A percentile compares a stretch with the other conserved stretches of the same genome.
Conservation (phyloP, 2,113 vertebrate species). For the Balaenoptera acutorostrata region DNA sequence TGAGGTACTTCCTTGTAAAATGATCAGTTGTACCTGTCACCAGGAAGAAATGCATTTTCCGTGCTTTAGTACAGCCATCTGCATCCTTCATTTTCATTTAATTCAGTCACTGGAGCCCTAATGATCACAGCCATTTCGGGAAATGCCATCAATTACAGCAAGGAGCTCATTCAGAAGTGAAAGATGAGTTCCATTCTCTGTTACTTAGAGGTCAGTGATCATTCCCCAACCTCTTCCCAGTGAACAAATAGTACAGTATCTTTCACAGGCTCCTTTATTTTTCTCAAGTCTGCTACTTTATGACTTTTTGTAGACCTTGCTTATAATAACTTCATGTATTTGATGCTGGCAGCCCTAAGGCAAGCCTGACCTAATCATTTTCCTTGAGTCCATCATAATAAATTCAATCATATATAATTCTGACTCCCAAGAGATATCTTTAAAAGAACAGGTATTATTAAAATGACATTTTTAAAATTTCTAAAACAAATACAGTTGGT, state of each 20-base stretch:
- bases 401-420: constrained; percentile 35
- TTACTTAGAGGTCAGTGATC: constrained; percentile 70
- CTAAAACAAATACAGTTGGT: not conserved
- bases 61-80: constrained; percentile 69
- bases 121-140: constrained; percentile 71
- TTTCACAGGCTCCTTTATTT: constrained; percentile 62
- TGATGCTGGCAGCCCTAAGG: constrained; percentile 42
- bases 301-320: constrained; percentile 57
- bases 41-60: constrained; percentile 72
- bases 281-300: constrained; percentile 60
- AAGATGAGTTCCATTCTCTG: constrained; percentile 62
- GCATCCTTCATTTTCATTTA: constrained; percentile 80
- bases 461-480: not conserved
- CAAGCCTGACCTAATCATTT: constrained; percentile 40
- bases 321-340: constrained; percentile 67
- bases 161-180: constrained; percentile 67
- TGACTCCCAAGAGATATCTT: not conserved
- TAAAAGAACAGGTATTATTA: not conserved
- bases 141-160: constrained; percentile 67
- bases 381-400: constrained; percentile 46
- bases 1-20: constrained; percentile 77
- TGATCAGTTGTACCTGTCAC: constrained; percentile 75
- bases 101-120: constrained; percentile 74
- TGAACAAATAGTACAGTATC: constrained; percentile 59
- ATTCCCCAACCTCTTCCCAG: constrained; percentile 52